These are phyloP conservation scores for Fragum whitleyi DNA, from an alignment of 2,888 invertebrate species.

Conservation along the genomic window DNA sequence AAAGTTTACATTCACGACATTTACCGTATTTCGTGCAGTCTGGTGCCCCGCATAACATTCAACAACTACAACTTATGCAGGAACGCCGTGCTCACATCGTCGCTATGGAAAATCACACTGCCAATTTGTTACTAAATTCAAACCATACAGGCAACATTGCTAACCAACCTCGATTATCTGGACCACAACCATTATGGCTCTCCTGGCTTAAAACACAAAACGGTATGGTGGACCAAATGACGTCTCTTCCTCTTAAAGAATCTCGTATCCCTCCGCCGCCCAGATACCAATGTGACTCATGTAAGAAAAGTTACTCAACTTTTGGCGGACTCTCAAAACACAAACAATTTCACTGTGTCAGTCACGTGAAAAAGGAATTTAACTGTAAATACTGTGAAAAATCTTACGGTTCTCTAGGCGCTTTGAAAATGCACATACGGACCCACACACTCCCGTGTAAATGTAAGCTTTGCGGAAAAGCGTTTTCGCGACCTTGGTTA, in stretches of 20 bases:
- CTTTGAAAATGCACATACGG: slow-evolving; percentile 99
- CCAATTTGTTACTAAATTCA: slow-evolving; percentile 21
- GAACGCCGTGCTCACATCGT: slow-evolving; percentile 55
- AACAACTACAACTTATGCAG: slow-evolving; percentile 49
- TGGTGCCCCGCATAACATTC: slow-evolving; percentile 17
- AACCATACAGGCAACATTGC: neutral
- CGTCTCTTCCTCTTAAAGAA: slow-evolving; percentile 54
- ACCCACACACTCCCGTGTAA: slow-evolving; percentile 99
- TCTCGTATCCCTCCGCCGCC: slow-evolving; percentile 59
- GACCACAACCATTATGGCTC: slow-evolving; percentile 50
- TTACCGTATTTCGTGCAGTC: slow-evolving; percentile 36
- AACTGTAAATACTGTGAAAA: slow-evolving; percentile 98
- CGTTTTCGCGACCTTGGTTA: slow-evolving; percentile 98
- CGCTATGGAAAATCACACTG: slow-evolving; percentile 34
- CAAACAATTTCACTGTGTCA: slow-evolving; percentile 97
- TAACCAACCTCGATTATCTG: neutral
- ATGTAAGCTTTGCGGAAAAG: slow-evolving; percentile 97
- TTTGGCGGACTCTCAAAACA: slow-evolving; percentile 98
- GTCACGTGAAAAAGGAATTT: slow-evolving; percentile 94
- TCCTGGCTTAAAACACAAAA: slow-evolving; percentile 54
- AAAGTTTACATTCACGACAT: slow-evolving; percentile 16
- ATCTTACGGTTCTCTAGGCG: slow-evolving; percentile 96
- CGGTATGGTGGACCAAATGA: slow-evolving; percentile 25
- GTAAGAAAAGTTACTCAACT: slow-evolving; percentile 97
- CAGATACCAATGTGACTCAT: slow-evolving; percentile 94